Evolutionary conservation across 2,888 invertebrate genomes (phyloP).

Genomic region (Oligia strigilis): DNA sequence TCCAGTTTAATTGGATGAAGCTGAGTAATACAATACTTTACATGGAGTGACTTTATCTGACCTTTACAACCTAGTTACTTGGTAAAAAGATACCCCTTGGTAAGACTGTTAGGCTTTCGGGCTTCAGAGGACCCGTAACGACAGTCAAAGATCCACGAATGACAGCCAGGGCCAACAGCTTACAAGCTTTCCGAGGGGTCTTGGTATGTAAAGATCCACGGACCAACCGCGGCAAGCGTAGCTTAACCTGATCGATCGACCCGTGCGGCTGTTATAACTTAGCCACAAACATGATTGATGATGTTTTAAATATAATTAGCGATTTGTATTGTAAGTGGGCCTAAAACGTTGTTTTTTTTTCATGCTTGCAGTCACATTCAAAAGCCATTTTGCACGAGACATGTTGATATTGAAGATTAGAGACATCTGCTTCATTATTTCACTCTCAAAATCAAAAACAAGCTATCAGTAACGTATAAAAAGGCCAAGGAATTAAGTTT

Average conservation of each 20-base stretch:
- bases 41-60: not conserved
- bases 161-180: not conserved
- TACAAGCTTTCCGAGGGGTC: not conserved
- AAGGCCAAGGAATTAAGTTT: conserved; percentile 7
- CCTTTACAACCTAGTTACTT: not conserved
- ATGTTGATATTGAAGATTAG: not conserved
- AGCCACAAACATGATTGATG: not conserved
- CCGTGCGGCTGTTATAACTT: not conserved
- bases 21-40: not conserved
- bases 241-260: not conserved
- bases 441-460: conserved; percentile 12
- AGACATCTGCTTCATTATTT: not conserved
- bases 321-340: not conserved
- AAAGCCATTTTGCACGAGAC: not conserved
- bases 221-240: not conserved
- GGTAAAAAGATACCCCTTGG: not conserved
- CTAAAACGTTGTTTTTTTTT: not conserved
- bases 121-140: not conserved
- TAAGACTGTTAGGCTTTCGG: not conserved
- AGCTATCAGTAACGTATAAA: not conserved
- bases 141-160: not conserved
- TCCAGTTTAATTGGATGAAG: not conserved
- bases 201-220: not conserved
- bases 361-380: conserved; percentile 25
- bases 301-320: not conserved